Percentiles rank a stretch among this genome's conserved stretches.
These are phyloP conservation scores for Parazoanthus atlanticus DNA, from an alignment of 92 coral and sea anemone species.

Conservation along the genomic window DNA sequence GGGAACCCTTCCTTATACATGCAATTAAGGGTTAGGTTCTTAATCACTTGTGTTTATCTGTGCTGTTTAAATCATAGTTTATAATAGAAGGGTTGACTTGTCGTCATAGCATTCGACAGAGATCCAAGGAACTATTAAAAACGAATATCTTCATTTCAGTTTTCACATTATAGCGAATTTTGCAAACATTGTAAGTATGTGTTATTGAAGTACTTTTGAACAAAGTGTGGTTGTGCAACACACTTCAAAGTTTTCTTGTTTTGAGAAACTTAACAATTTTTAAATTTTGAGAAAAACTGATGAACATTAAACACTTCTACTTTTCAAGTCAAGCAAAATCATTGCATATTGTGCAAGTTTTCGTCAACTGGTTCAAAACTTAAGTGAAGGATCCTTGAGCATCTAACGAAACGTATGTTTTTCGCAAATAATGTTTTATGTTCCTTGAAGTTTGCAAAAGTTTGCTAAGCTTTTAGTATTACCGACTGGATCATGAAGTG, in stretches of 20 bases:
- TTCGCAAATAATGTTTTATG: no score
- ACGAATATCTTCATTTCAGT: background rate
- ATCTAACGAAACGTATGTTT: no score
- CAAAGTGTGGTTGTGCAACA: background rate
- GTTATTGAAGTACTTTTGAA: no score
- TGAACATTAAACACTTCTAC: background rate
- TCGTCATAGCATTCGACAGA: background rate
- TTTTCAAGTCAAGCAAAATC: background rate
- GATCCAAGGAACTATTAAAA: no score
- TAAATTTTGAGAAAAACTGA: background rate
- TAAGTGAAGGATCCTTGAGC: no score
- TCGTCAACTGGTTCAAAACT: background rate
- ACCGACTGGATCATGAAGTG: no score
- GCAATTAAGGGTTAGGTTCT: no score
- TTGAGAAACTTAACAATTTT: background rate
- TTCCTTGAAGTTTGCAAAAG: background rate
- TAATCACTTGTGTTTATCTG: background rate
- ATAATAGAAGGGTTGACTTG: background rate
- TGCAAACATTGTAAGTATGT: background rate
- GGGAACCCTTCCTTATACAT: background rate
- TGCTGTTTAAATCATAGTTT: background rate
- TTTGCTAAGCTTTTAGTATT: background rate
- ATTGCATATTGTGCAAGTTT: background rate
- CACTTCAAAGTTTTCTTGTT: background rate
- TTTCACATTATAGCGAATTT: background rate